Conservation (phyloP, 1,140 invertebrate species). For the Drosophila orena region DNA sequence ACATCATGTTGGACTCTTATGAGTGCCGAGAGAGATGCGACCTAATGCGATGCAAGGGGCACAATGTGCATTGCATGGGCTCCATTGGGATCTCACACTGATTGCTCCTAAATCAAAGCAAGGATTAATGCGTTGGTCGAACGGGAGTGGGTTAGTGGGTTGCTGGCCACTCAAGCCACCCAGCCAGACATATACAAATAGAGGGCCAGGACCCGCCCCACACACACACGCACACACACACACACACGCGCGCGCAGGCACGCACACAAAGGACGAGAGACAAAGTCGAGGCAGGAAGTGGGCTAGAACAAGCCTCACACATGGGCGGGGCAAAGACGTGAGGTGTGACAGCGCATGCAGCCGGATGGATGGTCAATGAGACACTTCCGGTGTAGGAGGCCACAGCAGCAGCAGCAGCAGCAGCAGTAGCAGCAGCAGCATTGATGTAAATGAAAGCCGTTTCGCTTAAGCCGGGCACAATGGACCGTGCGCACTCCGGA, state of each 20-base stretch:
- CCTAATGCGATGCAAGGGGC: slow-evolving; percentile 2
- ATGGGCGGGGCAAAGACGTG: slow-evolving; percentile 89
- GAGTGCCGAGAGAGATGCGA: slow-evolving; percentile 21
- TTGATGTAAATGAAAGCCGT: slow-evolving; percentile 90
- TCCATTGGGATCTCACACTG: slow-evolving; percentile 52
- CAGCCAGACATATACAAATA: slow-evolving; percentile 32
- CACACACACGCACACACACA: slow-evolving; percentile 1
- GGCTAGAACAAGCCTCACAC: slow-evolving; percentile 85
- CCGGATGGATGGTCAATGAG: slow-evolving; percentile 89
- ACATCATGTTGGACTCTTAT: slow-evolving; percentile 34
- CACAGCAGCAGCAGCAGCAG: slow-evolving; percentile 88
- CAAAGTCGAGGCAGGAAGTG: slow-evolving; percentile 53
- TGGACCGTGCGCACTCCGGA: slow-evolving; percentile 90
- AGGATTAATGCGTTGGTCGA: slow-evolving; percentile 73
- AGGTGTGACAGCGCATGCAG: slow-evolving; percentile 89
- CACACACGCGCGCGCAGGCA: background rate
- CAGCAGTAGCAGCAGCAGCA: slow-evolving; percentile 91
- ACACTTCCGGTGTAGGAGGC: slow-evolving; percentile 89
- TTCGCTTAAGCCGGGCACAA: slow-evolving; percentile 89
- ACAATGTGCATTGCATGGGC: slow-evolving; percentile 20
- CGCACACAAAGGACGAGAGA: slow-evolving; percentile 4
- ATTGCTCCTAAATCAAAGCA: slow-evolving; percentile 80
- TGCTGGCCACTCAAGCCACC: background rate
- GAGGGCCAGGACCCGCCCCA: background rate
- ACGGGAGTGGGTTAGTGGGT: background rate